A percentile compares a stretch with the other conserved stretches of the same genome.
Conservation (phyloP, 2,797 vertebrate genomes). For the Triplophysa yarkandensis region DNA sequence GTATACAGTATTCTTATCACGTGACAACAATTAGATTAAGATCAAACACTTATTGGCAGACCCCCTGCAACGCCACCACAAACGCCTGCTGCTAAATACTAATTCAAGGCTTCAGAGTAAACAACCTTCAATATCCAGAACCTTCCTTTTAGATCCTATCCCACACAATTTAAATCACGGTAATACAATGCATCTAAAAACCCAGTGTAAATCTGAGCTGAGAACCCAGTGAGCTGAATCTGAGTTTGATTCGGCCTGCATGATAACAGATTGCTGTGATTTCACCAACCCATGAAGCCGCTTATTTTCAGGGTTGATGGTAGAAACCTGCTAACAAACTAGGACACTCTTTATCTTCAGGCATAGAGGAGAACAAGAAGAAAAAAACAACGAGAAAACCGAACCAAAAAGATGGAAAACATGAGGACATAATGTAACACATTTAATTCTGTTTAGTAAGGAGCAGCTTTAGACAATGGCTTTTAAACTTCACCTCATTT, state of each 20-base stretch:
- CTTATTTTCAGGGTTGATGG: conserved; percentile 55
- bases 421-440: conserved; percentile 6
- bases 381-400: conserved; percentile 30
- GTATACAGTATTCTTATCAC: not conserved
- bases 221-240: conserved; percentile 15
- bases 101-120: not conserved
- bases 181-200: not conserved
- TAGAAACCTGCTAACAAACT: conserved; percentile 69
- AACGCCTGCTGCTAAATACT: not conserved
- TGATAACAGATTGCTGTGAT: conserved; percentile 20
- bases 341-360: conserved; percentile 71
- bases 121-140: not conserved
- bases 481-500: not conserved
- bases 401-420: not conserved
- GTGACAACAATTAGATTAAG: not conserved
- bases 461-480: not conserved
- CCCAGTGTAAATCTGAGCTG: not conserved
- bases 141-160: not conserved
- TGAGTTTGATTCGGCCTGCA: conserved; percentile 29
- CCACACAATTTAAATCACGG: too few relatives aligned
- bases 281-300: conserved; percentile 58
- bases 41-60: not conserved
- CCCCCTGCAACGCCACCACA: not conserved
- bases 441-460: conserved; percentile 2
- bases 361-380: conserved; percentile 53